These are phyloP conservation scores for Eretmocerus hayati DNA, from an alignment of 2,888 invertebrate species.

Conservation along the genomic window DNA sequence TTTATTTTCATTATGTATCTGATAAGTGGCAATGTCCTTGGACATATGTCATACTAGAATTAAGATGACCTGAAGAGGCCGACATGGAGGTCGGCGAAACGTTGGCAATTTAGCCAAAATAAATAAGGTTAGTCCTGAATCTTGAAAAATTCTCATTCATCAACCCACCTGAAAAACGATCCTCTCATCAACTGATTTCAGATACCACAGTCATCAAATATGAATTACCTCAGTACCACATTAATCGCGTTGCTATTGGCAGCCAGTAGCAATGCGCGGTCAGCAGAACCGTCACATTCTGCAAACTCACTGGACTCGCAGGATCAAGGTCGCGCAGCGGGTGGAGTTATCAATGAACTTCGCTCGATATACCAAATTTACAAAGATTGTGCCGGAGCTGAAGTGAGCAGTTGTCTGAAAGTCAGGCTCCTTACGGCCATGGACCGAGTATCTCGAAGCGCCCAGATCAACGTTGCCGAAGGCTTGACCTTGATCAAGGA, in stretches of 20 bases:
- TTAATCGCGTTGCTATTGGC: conserved; percentile 5
- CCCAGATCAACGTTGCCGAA: conserved; percentile 61
- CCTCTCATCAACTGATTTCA: too few species aligned
- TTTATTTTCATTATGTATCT: too few species aligned
- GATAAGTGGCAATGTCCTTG: too few species aligned
- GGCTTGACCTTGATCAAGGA: conserved; percentile 72
- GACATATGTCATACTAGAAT: too few species aligned
- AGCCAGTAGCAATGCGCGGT: conserved; percentile 18
- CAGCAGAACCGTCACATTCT: conserved; percentile 27
- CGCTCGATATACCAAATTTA: conserved; percentile 71
- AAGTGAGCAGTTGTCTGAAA: conserved; percentile 66
- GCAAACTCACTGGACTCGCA: conserved; percentile 28
- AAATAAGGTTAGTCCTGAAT: too few species aligned
- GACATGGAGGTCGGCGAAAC: too few species aligned
- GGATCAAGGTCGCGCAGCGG: conserved; percentile 36
- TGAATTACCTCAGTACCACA: background rate
- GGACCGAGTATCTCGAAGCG: conserved; percentile 62
- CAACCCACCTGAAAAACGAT: too few species aligned
- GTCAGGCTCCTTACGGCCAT: conserved; percentile 70
- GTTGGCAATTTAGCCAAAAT: too few species aligned
- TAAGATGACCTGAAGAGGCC: too few species aligned
- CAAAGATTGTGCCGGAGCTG: conserved; percentile 66
- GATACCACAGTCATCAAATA: too few species aligned
- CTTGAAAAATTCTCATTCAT: too few species aligned
- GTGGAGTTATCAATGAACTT: conserved; percentile 56